phyloP scores from a whole-genome alignment of 2,888 invertebrate genomes.

The Conus canariensis region DNA sequence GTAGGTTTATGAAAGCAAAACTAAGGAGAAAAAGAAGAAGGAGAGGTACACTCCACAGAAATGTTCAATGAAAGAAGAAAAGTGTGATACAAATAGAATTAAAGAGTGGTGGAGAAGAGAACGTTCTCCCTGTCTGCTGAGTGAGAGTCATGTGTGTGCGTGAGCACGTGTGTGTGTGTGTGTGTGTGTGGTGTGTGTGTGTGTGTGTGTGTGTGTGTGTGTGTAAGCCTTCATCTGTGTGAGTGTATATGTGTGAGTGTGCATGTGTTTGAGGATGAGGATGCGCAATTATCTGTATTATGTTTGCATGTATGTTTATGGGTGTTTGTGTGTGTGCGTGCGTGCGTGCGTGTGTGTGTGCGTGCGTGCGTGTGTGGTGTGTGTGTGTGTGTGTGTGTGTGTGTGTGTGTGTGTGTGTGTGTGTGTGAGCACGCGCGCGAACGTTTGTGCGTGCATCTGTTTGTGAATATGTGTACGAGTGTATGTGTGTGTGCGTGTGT shows the following conservation, averaged over 20 bases:
- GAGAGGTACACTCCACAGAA: too few species aligned
- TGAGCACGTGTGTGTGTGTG: background rate
- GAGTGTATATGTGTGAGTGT: background rate
- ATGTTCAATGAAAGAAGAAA: too few species aligned
- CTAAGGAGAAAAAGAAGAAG: too few species aligned
- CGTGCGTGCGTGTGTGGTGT: background rate
- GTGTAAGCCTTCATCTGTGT: background rate
- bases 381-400: background rate
- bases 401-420: background rate
- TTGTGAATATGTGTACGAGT: background rate
- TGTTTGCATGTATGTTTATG: conserved; percentile 2
- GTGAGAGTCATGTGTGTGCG: background rate
- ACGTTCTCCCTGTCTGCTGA: too few species aligned
- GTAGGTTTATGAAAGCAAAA: too few species aligned
- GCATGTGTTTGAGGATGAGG: background rate
- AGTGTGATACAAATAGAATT: too few species aligned
- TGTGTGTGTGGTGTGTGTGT: background rate
- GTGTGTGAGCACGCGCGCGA: background rate
- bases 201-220: background rate
- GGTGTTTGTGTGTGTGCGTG: background rate
- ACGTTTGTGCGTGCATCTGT: background rate
- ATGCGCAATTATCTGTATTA: background rate
- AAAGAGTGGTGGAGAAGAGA: too few species aligned
- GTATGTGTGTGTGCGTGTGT: background rate
- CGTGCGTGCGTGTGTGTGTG: background rate